A percentile compares a stretch with the other conserved stretches of the same genome.
phyloP scores from a whole-genome alignment of 92 coral and sea anemone genomes.

The Bergia sp. region DNA sequence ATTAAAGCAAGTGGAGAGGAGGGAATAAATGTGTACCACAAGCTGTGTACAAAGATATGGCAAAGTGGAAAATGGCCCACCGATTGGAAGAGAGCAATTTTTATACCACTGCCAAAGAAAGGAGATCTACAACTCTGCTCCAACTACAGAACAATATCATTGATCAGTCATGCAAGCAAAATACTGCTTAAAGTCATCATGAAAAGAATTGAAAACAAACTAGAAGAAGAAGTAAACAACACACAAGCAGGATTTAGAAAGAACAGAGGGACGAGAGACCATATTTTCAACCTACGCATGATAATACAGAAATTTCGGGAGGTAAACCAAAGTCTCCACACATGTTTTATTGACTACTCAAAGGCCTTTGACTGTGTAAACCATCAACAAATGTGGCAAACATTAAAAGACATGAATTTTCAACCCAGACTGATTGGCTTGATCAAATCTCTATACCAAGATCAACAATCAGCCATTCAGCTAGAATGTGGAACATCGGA shows the following conservation, averaged over 20 bases:
- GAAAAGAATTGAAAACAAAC: slow-evolving; percentile 1
- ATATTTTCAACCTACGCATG: no score
- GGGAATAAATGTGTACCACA: slow-evolving; percentile 23
- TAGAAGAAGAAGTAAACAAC: slow-evolving; percentile 1
- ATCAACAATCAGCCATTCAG: no score
- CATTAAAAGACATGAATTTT: no score
- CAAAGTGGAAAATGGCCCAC: not conserved
- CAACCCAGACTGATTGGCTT: no score
- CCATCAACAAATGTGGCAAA: no score
- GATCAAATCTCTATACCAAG: no score
- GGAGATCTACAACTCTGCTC: not conserved
- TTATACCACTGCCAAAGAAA: slow-evolving; percentile 22
- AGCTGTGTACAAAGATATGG: slow-evolving; percentile 24
- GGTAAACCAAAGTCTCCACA: no score
- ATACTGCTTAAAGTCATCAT: not conserved
- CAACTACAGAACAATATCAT: not conserved
- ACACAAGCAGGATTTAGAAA: not conserved
- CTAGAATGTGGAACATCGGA: no score
- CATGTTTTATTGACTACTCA: no score
- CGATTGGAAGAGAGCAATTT: slow-evolving; percentile 17
- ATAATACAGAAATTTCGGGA: no score
- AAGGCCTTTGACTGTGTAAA: no score
- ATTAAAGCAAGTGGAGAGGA: slow-evolving; percentile 35
- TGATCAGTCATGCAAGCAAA: not conserved
- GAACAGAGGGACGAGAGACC: not conserved